Evolutionary conservation across 2,888 invertebrate genomes (phyloP), one percentile per base, ranked within the genome.

Genomic region (Apamea sordens): DNA sequence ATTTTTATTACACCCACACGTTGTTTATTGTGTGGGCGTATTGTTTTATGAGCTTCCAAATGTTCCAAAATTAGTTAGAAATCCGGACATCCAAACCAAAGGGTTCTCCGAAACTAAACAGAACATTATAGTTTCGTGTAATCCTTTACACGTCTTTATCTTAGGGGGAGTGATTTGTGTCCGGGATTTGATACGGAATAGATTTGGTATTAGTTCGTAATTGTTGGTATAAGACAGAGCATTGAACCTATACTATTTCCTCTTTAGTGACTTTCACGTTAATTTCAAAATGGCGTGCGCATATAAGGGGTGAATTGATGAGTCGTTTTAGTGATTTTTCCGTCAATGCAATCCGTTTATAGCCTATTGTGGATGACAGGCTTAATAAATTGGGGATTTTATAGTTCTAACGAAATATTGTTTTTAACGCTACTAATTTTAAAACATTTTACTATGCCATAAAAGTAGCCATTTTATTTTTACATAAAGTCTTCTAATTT

Each of bases 401-500:
- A 94, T 92, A 84, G 88, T 88, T 84, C 85, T 82, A 89, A 92
- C 92, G 89, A 93, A 93, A 93, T 93, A 93, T 94, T 93, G 92
- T 93, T 93, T 93, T 93, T 91, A 88, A 90, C 86, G 86, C 87
- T 83, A 92, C 92, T 92, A 92, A 93, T 93, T 94, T 92, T 86
- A 90, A 92, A 93, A 90, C 91, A 86, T 92, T 94, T 94, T 94
- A 94, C 88, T 92, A 87, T 91, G 91, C 93, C 87, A 94, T 95
- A 94, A 95, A 94, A 92, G 88, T 90, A 86, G 90, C 86, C 91
- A 91, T 94, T 94, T 93, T 92, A 93, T 94, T 94, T 71, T 94
- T 92, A 94, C 90, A 94, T 94, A 93, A 93, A 94, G 90, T 91
- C 90, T 92, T 91, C 88, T 88, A 94, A 95, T 95, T 95, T 95